These are phyloP conservation scores for Aporophyla lueneburgensis DNA, from an alignment of 2,888 invertebrate species.

Conservation along the genomic window DNA sequence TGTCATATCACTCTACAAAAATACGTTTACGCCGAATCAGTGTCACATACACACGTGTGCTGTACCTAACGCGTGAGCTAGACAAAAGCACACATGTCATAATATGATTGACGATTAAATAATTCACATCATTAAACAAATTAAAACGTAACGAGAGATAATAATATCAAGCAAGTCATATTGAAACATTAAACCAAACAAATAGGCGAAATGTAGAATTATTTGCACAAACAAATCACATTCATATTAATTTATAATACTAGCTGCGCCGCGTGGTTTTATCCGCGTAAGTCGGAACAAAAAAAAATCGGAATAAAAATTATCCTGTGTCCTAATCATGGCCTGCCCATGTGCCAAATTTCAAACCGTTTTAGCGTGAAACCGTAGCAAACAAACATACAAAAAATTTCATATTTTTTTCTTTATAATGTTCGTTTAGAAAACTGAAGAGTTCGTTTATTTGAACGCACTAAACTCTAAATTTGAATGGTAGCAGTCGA, in stretches of 20 bases:
- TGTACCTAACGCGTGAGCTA: not conserved
- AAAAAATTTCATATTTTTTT: too few relatives aligned
- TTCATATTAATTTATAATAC: not conserved
- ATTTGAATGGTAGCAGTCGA: not conserved
- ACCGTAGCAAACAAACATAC: too few relatives aligned
- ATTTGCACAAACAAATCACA: slow-evolving; percentile 3
- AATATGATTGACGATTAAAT: not conserved
- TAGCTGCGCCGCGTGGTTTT: too few relatives aligned
- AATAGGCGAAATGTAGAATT: not conserved
- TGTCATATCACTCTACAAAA: not conserved
- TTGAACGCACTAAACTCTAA: not conserved
- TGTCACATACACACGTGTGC: not conserved
- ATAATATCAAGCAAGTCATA: slow-evolving; percentile 33
- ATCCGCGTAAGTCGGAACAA: too few relatives aligned
- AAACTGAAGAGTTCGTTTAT: not conserved
- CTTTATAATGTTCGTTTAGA: too few relatives aligned
- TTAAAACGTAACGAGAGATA: not conserved
- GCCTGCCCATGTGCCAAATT: too few relatives aligned
- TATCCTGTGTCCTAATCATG: too few relatives aligned
- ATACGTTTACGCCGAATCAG: not conserved
- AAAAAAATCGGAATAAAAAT: too few relatives aligned
- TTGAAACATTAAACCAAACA: not conserved
- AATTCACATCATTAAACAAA: slow-evolving; percentile 22
- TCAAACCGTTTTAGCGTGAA: too few relatives aligned
- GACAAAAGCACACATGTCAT: not conserved